phyloP scores from a whole-genome alignment of 1,140 invertebrate genomes.

The Nixonia krombeini region DNA sequence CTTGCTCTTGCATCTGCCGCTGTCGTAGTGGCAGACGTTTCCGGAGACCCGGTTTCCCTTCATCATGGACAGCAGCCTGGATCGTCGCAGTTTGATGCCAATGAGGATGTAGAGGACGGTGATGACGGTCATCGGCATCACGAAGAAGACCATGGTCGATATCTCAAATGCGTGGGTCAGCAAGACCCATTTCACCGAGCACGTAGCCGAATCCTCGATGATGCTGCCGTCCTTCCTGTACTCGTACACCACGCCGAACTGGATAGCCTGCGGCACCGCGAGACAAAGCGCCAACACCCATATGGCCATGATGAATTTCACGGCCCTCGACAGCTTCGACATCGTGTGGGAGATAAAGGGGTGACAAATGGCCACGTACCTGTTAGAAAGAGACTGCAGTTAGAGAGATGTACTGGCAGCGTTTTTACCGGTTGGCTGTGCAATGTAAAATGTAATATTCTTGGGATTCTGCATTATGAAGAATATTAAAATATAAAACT shows the following conservation, averaged over 20 bases:
- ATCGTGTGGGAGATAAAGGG: constrained; percentile 91
- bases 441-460: no score
- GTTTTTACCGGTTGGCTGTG: no score
- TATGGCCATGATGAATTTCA: constrained; percentile 79
- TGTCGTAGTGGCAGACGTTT: constrained; percentile 54
- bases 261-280: constrained; percentile 85
- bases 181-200: constrained; percentile 75
- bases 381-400: no score
- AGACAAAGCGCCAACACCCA: constrained; percentile 81
- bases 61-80: constrained; percentile 71
- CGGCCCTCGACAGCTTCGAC: constrained; percentile 81
- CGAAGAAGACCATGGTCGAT: constrained; percentile 88
- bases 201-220: constrained; percentile 68
- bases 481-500: no score
- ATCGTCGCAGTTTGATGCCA: constrained; percentile 80
- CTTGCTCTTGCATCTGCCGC: constrained; percentile 46
- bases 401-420: no score
- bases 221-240: constrained; percentile 65
- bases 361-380: constrained; percentile 95
- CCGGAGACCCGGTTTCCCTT: constrained; percentile 60
- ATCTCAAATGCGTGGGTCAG: constrained; percentile 85
- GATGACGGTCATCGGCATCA: constrained; percentile 88
- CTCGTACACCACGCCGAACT: constrained; percentile 78
- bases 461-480: no score
- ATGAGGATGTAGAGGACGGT: constrained; percentile 88